Evolutionary conservation across 2,888 invertebrate genomes (phyloP).

Genomic region (Euzophera pinguis): DNA sequence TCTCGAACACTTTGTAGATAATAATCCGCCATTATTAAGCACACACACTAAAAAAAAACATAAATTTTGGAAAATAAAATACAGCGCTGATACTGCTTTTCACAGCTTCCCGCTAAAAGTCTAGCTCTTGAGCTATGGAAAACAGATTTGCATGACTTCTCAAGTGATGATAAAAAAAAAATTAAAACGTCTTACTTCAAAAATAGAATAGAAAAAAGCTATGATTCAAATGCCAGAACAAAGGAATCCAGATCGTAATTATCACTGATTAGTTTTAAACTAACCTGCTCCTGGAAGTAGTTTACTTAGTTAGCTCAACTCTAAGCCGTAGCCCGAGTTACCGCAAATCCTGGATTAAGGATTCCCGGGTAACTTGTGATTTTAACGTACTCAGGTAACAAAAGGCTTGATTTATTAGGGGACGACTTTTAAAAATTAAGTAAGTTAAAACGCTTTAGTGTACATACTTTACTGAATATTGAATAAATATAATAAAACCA

Average conservation of each 20-base stretch:
- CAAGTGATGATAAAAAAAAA: not conserved
- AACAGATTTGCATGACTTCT: too few species aligned
- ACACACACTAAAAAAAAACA: too few species aligned
- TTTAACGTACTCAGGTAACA: not conserved
- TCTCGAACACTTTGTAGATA: too few species aligned
- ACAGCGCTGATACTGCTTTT: too few species aligned
- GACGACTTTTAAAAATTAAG: too few species aligned
- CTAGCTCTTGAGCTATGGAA: too few species aligned
- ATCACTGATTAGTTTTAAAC: not conserved
- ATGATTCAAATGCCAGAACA: not conserved
- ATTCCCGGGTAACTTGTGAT: not conserved
- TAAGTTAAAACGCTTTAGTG: too few species aligned
- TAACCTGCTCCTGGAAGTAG: not conserved
- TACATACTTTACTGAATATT: too few species aligned
- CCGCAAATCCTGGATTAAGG: slow-evolving; percentile 1
- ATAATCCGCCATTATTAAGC: too few species aligned
- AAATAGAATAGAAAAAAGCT: not conserved
- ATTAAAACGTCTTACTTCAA: not conserved
- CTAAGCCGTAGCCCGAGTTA: not conserved
- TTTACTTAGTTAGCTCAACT: not conserved
- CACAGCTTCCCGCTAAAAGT: too few species aligned
- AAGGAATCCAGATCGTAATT: not conserved
- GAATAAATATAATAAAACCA: too few species aligned
- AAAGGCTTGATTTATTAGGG: not conserved
- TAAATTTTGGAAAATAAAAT: too few species aligned